Percentiles rank a stretch among this genome's conserved stretches.
Evolutionary conservation across 2,113 vertebrate species (phyloP).

Genomic region (Anhinga rufa): DNA sequence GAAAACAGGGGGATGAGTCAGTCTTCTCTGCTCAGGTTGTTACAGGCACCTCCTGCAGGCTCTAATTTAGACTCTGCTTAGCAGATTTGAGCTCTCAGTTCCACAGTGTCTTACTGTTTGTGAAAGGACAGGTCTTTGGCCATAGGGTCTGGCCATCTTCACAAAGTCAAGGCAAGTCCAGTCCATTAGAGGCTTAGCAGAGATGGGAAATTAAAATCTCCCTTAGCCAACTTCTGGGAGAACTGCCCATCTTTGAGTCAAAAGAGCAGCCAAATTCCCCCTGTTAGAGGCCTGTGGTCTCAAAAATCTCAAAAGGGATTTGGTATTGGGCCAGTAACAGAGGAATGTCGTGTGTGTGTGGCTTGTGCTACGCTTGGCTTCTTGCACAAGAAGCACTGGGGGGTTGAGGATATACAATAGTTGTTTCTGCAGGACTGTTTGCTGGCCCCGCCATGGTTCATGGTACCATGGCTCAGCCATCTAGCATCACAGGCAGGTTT

Average conservation of each 20-base stretch:
- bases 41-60: not conserved
- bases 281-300: not conserved
- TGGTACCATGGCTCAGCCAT: fast-evolving
- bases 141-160: not conserved
- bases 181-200: not conserved
- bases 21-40: not conserved
- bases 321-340: not conserved
- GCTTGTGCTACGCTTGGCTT: fast-evolving
- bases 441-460: fast-evolving
- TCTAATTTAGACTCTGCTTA: not conserved
- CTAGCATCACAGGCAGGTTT: no score
- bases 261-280: not conserved
- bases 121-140: not conserved
- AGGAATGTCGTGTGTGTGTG: fast-evolving
- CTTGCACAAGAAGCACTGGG: not conserved
- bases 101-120: not conserved
- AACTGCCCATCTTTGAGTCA: not conserved
- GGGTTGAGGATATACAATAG: fast-evolving
- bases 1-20: constrained; percentile 54
- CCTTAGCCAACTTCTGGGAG: not conserved
- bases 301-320: not conserved
- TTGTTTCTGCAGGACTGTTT: not conserved
- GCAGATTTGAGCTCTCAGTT: not conserved
- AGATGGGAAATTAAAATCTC: not conserved
- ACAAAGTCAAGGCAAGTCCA: not conserved